These are phyloP conservation scores for Maniola jurtina DNA, from an alignment of 1,140 invertebrate genomes.

Conservation along the genomic window DNA sequence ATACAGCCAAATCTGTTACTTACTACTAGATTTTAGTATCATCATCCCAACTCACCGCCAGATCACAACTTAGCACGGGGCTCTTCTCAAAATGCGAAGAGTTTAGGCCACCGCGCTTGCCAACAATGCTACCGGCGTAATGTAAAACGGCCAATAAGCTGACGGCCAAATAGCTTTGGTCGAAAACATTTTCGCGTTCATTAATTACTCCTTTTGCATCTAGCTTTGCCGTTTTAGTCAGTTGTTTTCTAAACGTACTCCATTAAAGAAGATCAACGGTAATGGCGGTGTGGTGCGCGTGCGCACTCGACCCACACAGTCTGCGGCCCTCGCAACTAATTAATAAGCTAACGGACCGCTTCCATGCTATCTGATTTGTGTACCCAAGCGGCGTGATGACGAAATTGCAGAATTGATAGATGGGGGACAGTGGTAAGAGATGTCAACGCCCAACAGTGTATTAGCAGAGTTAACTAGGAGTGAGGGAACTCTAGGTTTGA, in stretches of 20 bases:
- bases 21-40: too few relatives aligned
- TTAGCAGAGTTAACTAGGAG: too few relatives aligned
- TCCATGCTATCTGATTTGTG: conserved; percentile 53
- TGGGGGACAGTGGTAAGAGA: neutral
- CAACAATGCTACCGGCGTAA: too few relatives aligned
- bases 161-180: neutral
- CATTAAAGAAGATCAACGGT: conserved; percentile 1
- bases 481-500: too few relatives aligned
- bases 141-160: neutral
- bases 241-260: neutral
- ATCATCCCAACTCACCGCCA: too few relatives aligned
- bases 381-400: conserved; percentile 43
- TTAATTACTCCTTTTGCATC: neutral
- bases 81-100: too few relatives aligned
- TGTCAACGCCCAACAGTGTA: neutral
- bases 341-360: conserved; percentile 61
- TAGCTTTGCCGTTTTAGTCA: neutral
- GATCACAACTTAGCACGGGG: too few relatives aligned
- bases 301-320: conserved; percentile 48
- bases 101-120: too few relatives aligned
- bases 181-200: neutral
- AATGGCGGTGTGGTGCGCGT: conserved; percentile 24
- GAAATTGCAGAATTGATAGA: conserved; percentile 27
- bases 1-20: too few relatives aligned
- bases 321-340: conserved; percentile 53